Evolutionary conservation across 2,113 vertebrate species (phyloP).

Genomic region (human (Homo sapiens)): GRCh38 chr11:133268001-133268500

Average conservation of each 20-base stretch:
- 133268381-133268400: slow-evolving; percentile 72
- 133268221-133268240: slow-evolving; percentile 50
- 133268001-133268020: neutral
- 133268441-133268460: slow-evolving; percentile 79
- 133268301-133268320: slow-evolving; percentile 57
- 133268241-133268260: slow-evolving; percentile 42
- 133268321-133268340: slow-evolving; percentile 65
- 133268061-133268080: neutral
- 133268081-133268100: neutral
- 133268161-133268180: neutral
- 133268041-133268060: neutral
- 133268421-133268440: slow-evolving; percentile 73
- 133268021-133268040: neutral
- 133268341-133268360: slow-evolving; percentile 70
- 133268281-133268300: slow-evolving; percentile 24
- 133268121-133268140: neutral
- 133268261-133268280: slow-evolving; percentile 9
- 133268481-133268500: slow-evolving; percentile 80
- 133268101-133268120: neutral
- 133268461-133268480: slow-evolving; percentile 85
- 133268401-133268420: slow-evolving; percentile 64
- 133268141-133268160: neutral
- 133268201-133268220: slow-evolving; percentile 52
- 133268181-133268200: neutral
- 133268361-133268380: slow-evolving; percentile 76